Evolutionary conservation across 1,140 invertebrate genomes (phyloP).

Genomic region (Meloidogyne hapla): DNA sequence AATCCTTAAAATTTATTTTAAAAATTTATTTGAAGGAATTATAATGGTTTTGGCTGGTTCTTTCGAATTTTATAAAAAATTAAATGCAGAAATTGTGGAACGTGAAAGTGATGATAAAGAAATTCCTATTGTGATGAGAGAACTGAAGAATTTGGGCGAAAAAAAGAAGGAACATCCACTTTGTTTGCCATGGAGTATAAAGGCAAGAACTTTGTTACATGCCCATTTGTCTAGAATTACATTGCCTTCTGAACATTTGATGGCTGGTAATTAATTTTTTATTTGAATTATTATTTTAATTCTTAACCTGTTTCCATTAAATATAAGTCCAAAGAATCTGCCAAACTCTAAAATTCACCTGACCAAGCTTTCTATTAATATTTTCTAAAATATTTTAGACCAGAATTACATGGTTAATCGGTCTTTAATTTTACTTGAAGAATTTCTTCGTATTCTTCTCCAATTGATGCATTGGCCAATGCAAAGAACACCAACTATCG

Average conservation of each 20-base stretch:
- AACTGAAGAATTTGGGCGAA: constrained; percentile 83
- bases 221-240: constrained; percentile 84
- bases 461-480: constrained; percentile 82
- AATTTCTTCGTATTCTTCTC: constrained; percentile 92
- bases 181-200: constrained; percentile 90
- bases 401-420: constrained; percentile 80
- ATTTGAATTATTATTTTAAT: neutral
- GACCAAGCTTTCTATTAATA: too few species aligned
- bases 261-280: constrained; percentile 66
- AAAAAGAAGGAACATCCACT: constrained; percentile 92
- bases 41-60: constrained; percentile 94
- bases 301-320: neutral
- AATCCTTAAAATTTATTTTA: constrained; percentile 26
- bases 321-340: neutral
- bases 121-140: constrained; percentile 86
- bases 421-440: constrained; percentile 90
- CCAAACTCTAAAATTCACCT: too few species aligned
- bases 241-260: constrained; percentile 78
- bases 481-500: constrained; percentile 80
- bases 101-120: constrained; percentile 90
- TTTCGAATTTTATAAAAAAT: constrained; percentile 88
- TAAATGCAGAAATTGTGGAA: constrained; percentile 90
- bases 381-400: constrained; percentile 65
- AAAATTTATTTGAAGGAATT: constrained; percentile 69
- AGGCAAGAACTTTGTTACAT: constrained; percentile 87